A percentile compares a stretch with the other conserved stretches of the same genome.
These are phyloP conservation scores for Noctua janthina DNA, from an alignment of 2,888 invertebrate species.

Conservation along the genomic window DNA sequence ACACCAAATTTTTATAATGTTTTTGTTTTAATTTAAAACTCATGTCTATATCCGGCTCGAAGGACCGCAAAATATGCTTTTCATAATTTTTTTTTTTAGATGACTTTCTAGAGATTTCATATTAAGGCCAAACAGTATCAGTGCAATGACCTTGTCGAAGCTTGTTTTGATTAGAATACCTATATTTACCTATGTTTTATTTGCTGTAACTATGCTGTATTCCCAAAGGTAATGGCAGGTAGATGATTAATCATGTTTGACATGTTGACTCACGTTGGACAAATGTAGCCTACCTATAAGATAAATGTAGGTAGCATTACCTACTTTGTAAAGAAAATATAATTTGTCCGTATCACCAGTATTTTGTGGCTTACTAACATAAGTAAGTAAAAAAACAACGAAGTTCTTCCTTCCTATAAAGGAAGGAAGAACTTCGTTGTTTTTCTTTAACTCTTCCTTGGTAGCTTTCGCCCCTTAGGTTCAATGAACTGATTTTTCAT, in stretches of 20 bases:
- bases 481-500: background rate
- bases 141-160: background rate
- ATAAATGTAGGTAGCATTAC: background rate
- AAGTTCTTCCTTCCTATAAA: no score
- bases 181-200: slow-evolving; percentile 8
- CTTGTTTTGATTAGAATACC: slow-evolving; percentile 6
- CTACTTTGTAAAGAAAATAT: background rate
- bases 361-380: background rate
- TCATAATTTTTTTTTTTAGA: no score
- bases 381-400: no score
- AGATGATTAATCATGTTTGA: slow-evolving; percentile 41
- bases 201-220: slow-evolving; percentile 9
- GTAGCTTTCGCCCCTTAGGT: background rate
- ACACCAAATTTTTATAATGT: background rate
- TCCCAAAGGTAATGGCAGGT: slow-evolving; percentile 16
- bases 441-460: background rate
- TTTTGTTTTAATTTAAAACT: background rate
- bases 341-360: background rate
- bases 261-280: slow-evolving; percentile 30
- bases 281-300: slow-evolving; percentile 10
- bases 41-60: slow-evolving; percentile 10
- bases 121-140: background rate
- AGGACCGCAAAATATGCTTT: background rate
- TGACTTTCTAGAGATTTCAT: background rate
- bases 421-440: background rate